Evolutionary conservation across 2,888 invertebrate species (phyloP).

Genomic region (Alitta virens): DNA sequence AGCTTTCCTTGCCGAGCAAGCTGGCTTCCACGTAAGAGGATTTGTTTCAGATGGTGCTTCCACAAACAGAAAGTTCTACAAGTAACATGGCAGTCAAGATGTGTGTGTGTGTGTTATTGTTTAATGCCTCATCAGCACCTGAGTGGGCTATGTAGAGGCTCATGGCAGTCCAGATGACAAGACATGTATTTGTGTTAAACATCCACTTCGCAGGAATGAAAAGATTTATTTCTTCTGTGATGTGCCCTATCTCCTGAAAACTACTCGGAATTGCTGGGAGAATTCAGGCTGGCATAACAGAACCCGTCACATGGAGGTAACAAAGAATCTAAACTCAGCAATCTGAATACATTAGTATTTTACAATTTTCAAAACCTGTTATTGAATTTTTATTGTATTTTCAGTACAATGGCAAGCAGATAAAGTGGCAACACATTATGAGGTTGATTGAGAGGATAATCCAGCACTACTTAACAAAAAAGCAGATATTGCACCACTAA

Average conservation of each 20-base stretch:
- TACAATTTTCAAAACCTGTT: not conserved
- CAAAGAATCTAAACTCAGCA: too few species aligned
- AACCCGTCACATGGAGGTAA: not conserved
- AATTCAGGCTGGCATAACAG: not conserved
- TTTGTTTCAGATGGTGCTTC: not conserved
- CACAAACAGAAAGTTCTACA: not conserved
- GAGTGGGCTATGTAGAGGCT: too few species aligned
- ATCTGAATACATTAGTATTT: not conserved
- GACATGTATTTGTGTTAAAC: not conserved
- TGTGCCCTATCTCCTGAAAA: not conserved
- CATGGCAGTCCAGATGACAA: too few species aligned
- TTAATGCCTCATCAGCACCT: too few species aligned
- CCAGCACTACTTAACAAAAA: not conserved
- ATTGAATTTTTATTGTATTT: not conserved
- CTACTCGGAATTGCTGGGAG: not conserved
- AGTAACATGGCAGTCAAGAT: not conserved
- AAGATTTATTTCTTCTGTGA: not conserved
- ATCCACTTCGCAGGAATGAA: not conserved
- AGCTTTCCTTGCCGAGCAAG: not conserved
- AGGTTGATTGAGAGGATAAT: too few species aligned
- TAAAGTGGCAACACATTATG: not conserved
- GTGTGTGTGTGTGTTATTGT: too few species aligned
- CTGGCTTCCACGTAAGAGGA: not conserved
- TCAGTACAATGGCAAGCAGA: not conserved
- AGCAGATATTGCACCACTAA: not conserved